Percentiles rank a stretch among this genome's conserved stretches.
These are phyloP conservation scores for Drosophila fuyamai DNA, from an alignment of 1,140 invertebrate species.

Conservation along the genomic window DNA sequence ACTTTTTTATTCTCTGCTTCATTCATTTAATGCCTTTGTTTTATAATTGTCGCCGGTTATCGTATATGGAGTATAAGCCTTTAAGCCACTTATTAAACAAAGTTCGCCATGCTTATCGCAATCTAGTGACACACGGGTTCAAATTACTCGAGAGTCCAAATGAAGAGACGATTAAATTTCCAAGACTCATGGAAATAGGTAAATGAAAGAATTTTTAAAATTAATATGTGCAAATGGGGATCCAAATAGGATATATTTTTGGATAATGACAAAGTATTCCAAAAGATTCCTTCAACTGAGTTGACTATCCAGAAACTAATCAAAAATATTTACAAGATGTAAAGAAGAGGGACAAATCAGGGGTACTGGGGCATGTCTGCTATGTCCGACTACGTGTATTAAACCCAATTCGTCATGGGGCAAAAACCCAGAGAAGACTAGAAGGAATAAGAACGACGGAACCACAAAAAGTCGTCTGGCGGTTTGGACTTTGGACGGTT, in stretches of 20 bases:
- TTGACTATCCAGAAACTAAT: neutral
- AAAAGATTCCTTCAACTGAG: no score
- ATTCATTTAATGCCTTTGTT: slow-evolving; percentile 48
- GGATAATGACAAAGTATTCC: no score
- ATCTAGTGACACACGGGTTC: slow-evolving; percentile 40
- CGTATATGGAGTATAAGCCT: slow-evolving; percentile 40
- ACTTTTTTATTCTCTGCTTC: slow-evolving; percentile 14
- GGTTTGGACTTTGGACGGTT: slow-evolving; percentile 67
- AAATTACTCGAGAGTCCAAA: slow-evolving; percentile 20
- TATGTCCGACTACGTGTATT: slow-evolving; percentile 21
- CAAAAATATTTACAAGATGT: neutral
- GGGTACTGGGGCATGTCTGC: slow-evolving; percentile 3
- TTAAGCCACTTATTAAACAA: slow-evolving; percentile 44
- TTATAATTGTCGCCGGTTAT: slow-evolving; percentile 49
- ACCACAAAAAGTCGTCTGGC: slow-evolving; percentile 41
- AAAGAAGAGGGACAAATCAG: neutral
- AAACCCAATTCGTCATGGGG: slow-evolving; percentile 56
- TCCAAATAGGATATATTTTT: no score
- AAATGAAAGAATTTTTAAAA: neutral
- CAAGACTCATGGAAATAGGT: slow-evolving; percentile 10
- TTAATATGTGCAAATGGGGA: no score
- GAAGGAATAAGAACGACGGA: slow-evolving; percentile 17
- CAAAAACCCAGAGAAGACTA: slow-evolving; percentile 32
- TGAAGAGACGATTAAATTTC: slow-evolving; percentile 8
- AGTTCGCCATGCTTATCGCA: slow-evolving; percentile 42